phyloP scores from a whole-genome alignment of 2,797 vertebrate species.

The Cynopterus sphinx region DNA sequence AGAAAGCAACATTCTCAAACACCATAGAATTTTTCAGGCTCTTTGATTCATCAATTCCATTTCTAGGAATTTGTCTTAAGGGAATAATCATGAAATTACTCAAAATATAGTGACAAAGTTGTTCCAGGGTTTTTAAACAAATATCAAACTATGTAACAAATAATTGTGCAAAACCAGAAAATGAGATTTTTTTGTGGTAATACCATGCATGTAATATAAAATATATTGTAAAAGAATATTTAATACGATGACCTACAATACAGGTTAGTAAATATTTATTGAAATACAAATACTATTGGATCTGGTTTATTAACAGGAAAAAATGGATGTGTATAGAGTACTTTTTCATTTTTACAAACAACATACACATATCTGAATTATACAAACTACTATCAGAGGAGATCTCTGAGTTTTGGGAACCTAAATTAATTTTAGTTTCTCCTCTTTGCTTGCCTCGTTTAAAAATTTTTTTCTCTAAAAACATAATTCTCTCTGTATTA shows the following conservation, averaged over 20 bases:
- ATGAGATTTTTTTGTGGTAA: background rate
- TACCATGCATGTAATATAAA: background rate
- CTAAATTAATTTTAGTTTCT: background rate
- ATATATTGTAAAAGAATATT: background rate
- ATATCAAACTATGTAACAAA: background rate
- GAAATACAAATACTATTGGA: background rate
- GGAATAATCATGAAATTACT: background rate
- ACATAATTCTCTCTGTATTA: constrained; percentile 13
- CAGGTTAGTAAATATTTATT: background rate
- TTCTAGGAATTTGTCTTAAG: background rate
- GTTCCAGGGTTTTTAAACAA: constrained; percentile 17
- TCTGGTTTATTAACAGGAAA: background rate
- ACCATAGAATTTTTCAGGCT: background rate
- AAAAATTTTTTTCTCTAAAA: background rate
- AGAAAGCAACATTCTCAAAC: background rate
- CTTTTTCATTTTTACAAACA: constrained; percentile 21
- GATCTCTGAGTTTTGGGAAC: background rate
- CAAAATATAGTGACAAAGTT: background rate
- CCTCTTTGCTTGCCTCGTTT: background rate
- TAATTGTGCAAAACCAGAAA: background rate
- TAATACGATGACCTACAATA: background rate
- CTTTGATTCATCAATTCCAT: background rate
- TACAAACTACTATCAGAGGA: background rate
- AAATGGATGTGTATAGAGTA: background rate
- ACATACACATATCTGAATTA: background rate